phyloP scores from a whole-genome alignment of 2,113 vertebrate genomes.

The Noctilio leporinus region DNA sequence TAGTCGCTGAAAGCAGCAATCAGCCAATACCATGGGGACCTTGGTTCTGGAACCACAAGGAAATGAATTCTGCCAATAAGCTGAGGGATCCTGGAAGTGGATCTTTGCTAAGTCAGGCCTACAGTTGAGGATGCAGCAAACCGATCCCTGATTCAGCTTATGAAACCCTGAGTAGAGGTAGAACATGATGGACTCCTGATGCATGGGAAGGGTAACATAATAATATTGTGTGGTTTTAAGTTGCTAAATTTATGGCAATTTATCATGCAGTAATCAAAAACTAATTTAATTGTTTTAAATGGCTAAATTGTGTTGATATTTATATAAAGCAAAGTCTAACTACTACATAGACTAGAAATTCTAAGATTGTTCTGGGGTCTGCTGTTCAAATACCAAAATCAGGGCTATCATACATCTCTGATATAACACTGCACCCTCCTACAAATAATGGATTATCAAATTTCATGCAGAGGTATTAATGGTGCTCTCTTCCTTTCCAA shows the following conservation, averaged over 20 bases:
- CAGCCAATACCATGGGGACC: fast-evolving
- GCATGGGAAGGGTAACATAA: not conserved
- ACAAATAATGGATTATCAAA: not conserved
- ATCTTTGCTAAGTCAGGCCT: not conserved
- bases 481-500: not conserved
- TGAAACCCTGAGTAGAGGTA: not conserved
- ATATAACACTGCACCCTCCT: not conserved
- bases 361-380: not conserved
- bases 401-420: not conserved
- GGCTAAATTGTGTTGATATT: not conserved
- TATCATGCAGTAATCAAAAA: not conserved
- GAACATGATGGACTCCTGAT: not conserved
- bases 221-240: not conserved
- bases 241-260: not conserved
- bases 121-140: fast-evolving
- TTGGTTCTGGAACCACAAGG: not conserved
- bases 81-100: not conserved
- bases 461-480: not conserved
- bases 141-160: not conserved
- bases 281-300: not conserved
- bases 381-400: not conserved
- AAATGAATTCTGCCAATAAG: not conserved
- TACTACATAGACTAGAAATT: not conserved
- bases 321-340: not conserved
- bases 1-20: not conserved